phyloP scores from a whole-genome alignment of 2,888 invertebrate genomes.

The Anthophora plumipes region DNA sequence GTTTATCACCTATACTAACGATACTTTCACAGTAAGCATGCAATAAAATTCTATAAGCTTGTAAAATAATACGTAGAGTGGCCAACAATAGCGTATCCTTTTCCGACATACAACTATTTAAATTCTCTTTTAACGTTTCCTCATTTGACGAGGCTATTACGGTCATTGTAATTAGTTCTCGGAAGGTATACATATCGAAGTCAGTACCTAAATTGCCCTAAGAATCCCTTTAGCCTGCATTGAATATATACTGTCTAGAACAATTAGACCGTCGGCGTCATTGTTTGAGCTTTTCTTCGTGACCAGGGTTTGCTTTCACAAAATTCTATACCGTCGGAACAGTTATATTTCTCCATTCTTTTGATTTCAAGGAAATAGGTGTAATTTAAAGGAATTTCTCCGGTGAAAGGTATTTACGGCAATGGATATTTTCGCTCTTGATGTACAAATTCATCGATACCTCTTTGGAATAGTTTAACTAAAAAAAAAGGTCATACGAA shows the following conservation, averaged over 20 bases:
- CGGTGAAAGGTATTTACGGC: background rate
- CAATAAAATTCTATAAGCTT: background rate
- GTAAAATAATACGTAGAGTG: background rate
- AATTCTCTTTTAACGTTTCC: background rate
- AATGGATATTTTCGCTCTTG: background rate
- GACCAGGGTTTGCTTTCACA: slow-evolving; percentile 12
- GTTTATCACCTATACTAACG: background rate
- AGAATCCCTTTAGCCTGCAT: background rate
- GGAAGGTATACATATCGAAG: background rate
- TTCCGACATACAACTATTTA: background rate
- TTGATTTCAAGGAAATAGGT: slow-evolving; percentile 1
- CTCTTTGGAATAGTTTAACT: background rate
- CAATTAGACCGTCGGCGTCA: slow-evolving; percentile 8
- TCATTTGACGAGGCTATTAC: background rate
- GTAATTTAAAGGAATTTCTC: slow-evolving; percentile 3
- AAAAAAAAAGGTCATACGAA: background rate
- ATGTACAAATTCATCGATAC: background rate
- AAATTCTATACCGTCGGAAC: slow-evolving; percentile 14
- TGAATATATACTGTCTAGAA: background rate
- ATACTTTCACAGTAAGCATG: too few relatives aligned
- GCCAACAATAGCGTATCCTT: background rate
- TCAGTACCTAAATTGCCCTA: background rate
- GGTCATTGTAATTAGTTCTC: slow-evolving; percentile 11
- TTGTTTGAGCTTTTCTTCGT: slow-evolving; percentile 16
- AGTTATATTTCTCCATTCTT: slow-evolving; percentile 19